These are phyloP conservation scores for Lutjanus erythropterus DNA, from an alignment of 2,113 vertebrate species.

Conservation along the genomic window DNA sequence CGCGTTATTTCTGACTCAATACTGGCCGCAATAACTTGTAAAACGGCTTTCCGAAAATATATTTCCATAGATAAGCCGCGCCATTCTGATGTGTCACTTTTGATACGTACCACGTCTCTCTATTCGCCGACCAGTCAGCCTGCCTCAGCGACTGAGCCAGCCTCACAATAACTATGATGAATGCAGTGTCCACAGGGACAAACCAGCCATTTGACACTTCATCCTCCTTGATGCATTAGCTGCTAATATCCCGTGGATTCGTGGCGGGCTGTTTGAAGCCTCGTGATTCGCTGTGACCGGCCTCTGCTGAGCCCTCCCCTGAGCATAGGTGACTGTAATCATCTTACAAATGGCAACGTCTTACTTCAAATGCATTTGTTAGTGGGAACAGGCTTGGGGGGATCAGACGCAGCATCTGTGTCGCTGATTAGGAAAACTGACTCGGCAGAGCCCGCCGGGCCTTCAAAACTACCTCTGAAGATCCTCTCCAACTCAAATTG, in stretches of 20 bases:
- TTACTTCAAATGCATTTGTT: conserved; percentile 55
- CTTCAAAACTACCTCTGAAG: conserved; percentile 34
- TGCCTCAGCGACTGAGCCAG: conserved; percentile 46
- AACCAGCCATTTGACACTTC: conserved; percentile 76
- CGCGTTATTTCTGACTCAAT: conserved; percentile 10
- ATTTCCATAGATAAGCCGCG: conserved; percentile 48
- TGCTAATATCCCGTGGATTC: conserved; percentile 59
- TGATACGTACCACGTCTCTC: conserved; percentile 46
- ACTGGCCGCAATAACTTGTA: conserved; percentile 25
- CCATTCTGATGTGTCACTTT: conserved; percentile 53
- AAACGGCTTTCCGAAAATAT: conserved; percentile 35
- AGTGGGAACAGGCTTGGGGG: conserved; percentile 14
- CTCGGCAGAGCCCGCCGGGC: conserved; percentile 9
- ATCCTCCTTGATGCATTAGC: conserved; percentile 75
- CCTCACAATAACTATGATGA: conserved; percentile 79
- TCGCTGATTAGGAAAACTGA: conserved; percentile 33
- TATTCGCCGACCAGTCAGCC: conserved; percentile 34
- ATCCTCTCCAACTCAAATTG: conserved; percentile 19
- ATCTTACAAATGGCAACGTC: conserved; percentile 43
- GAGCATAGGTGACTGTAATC: conserved; percentile 56
- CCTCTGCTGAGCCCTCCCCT: conserved; percentile 34
- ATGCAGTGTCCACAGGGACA: conserved; percentile 77
- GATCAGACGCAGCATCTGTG: conserved; percentile 40
- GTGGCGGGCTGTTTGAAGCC: conserved; percentile 55
- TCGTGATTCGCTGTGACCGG: conserved; percentile 41